Base-by-base conservation (phyloP, 2,113 vertebrate species). In the Grammomys surdaster region DNA sequence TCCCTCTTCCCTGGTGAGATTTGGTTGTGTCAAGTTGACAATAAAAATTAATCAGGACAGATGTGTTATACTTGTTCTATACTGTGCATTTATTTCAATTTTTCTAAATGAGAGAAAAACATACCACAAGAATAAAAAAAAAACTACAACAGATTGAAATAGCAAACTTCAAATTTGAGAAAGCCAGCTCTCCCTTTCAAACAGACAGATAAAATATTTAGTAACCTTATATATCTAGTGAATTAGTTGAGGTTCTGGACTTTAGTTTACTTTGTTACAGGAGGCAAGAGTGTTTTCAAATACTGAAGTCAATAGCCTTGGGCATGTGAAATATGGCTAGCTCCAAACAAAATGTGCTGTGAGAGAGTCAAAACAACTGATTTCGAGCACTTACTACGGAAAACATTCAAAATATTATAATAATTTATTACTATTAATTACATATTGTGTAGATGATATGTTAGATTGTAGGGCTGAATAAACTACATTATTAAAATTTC, bases 1-100 rank as follows among this genome's bases (percentile, higher is more conserved):
- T 86, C 28, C 43, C 40, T 67, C 43, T 86, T 86, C 84, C 40
- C 60, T 20, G 40, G 26, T 67, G 60, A 67, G 17, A 22, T 43
- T 86, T 67, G 60, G 9, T 67, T 48, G 26, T 65, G 63, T 48
- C 84, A 67, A 67, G 43, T 11, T 67, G 40, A 33, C 28, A 85
- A 46, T 31, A 46, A 67, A 46, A 86, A 65, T 9, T 48, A 48
- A 33, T 43, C 82, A 65, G 9, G 43, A 48, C 7, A 54, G 33
- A 22, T 54, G 11, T 70, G 58, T 31, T 81, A 1, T 0, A 97
- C 36, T 96, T 88, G 20, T 88, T 96, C 89, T 97, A 40, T 78
- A 11, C 80, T 7, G 58, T 95, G 86, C 95, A 87, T 94, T 95
- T 91, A 89, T 88, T 70, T 88, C 28, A 31, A 28, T 40, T 84